Conservation (phyloP, 2,888 invertebrate species). For the Stenichneumon culpator region DNA sequence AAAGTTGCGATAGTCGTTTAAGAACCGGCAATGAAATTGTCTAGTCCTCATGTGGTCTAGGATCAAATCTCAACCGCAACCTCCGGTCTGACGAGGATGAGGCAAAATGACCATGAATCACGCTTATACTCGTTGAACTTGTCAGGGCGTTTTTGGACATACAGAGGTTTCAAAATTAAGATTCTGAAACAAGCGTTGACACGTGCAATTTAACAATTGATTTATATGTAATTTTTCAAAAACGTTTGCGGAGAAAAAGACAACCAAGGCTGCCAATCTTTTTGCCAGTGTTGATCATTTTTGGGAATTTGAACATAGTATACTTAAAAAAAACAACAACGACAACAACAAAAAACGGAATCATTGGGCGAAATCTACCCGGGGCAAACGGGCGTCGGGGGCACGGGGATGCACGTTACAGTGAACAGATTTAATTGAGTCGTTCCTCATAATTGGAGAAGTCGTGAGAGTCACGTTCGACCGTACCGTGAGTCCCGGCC, state of each 20-base stretch:
- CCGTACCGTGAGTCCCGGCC: slow-evolving; percentile 61
- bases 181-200: no score
- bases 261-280: no score
- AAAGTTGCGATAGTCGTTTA: slow-evolving; percentile 44
- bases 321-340: slow-evolving; percentile 10
- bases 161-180: no score
- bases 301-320: neutral
- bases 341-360: slow-evolving; percentile 1
- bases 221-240: no score
- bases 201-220: no score
- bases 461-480: slow-evolving; percentile 71
- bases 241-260: no score
- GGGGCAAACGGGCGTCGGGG: slow-evolving; percentile 20
- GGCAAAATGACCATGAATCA: neutral
- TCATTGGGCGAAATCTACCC: slow-evolving; percentile 3
- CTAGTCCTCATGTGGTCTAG: neutral
- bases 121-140: neutral
- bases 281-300: neutral
- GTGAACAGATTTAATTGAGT: slow-evolving; percentile 71
- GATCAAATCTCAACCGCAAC: neutral
- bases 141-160: no score
- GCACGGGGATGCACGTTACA: slow-evolving; percentile 32
- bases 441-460: slow-evolving; percentile 71
- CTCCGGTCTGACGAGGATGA: neutral
- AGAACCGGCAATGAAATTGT: slow-evolving; percentile 23